Evolutionary conservation across 1,140 invertebrate genomes (phyloP).

Genomic region (Pseudomyrmex gracilis): DNA sequence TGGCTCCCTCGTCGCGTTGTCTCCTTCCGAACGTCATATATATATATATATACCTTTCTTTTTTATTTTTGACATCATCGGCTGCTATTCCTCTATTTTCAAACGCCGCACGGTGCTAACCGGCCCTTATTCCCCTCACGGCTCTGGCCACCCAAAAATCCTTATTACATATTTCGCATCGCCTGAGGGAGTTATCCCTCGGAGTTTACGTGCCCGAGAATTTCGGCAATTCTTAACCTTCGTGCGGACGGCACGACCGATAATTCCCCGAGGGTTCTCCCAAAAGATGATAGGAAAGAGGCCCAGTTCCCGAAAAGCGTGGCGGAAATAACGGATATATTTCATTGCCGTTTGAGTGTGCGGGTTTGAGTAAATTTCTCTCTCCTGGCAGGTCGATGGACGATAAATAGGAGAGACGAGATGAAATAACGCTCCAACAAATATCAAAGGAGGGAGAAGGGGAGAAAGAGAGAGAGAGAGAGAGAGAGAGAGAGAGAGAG

Average conservation of each 20-base stretch:
- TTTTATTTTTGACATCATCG: conserved; percentile 43
- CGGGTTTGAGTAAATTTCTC: conserved; percentile 28
- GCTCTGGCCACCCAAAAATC: background rate
- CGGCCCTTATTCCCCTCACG: background rate
- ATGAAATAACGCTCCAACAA: conserved; percentile 36
- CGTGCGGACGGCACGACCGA: background rate
- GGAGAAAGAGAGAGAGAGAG: background rate
- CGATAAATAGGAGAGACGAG: conserved; percentile 37
- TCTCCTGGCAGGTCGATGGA: conserved; percentile 18
- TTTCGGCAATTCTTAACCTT: conserved; percentile 20
- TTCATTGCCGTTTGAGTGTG: conserved; percentile 13
- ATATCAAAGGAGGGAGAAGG: background rate
- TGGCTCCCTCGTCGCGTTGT: background rate
- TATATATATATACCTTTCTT: background rate
- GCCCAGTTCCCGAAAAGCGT: background rate
- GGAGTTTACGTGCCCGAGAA: conserved; percentile 8
- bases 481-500: background rate
- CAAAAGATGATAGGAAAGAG: conserved; percentile 22
- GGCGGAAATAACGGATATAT: conserved; percentile 37
- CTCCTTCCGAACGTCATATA: background rate
- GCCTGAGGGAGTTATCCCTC: background rate
- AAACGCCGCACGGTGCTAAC: background rate
- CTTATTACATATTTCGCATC: conserved; percentile 30
- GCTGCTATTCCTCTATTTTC: background rate
- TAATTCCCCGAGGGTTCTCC: conserved; percentile 17